Evolutionary conservation across 2,797 vertebrate genomes (phyloP).

Genomic region (Ctenosaura bakeri): DNA sequence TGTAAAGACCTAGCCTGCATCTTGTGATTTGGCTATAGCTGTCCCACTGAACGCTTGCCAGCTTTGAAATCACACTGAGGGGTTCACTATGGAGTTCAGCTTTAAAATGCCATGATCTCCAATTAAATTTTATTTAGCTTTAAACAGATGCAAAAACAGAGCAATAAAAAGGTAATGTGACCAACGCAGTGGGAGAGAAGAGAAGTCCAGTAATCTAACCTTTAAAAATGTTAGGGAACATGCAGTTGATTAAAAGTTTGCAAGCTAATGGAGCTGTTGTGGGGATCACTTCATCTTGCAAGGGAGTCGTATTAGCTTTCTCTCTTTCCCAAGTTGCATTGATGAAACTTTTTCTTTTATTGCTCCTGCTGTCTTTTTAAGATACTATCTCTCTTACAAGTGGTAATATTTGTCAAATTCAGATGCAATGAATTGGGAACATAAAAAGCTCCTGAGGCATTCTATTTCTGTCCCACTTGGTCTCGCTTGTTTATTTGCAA

Average conservation of each 20-base stretch:
- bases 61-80: no score
- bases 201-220: neutral
- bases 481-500: neutral
- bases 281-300: neutral
- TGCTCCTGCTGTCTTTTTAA: neutral
- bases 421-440: neutral
- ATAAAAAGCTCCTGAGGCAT: neutral
- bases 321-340: neutral
- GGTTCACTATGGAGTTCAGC: no score
- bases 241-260: neutral
- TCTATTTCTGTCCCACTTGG: neutral
- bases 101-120: neutral
- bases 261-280: neutral
- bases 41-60: no score
- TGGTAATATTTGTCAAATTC: neutral
- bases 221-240: slow-evolving; percentile 1
- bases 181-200: neutral
- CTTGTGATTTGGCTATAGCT: no score
- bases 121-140: neutral
- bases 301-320: neutral
- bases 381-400: slow-evolving; percentile 6
- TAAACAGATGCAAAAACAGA: neutral
- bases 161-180: neutral
- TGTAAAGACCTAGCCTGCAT: no score
- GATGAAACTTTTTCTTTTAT: slow-evolving; percentile 2